Conservation (phyloP, 2,797 vertebrate genomes). For the Crax fasciolata region DNA sequence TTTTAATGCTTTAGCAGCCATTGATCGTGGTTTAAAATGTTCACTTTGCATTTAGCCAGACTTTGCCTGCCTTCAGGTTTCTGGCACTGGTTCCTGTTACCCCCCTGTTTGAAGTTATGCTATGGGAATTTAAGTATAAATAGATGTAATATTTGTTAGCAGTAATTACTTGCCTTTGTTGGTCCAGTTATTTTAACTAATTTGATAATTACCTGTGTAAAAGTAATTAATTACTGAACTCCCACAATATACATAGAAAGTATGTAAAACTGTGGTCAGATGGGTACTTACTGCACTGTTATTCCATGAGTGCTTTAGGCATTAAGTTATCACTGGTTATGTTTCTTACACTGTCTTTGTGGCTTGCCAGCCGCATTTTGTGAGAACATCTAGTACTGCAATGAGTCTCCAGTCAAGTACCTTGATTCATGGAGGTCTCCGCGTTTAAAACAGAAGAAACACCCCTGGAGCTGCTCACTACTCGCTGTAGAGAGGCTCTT, state of each 20-base stretch:
- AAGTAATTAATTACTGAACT: not conserved
- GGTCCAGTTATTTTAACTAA: conserved; percentile 24
- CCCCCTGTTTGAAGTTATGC: not conserved
- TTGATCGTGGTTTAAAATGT: not conserved
- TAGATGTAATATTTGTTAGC: conserved; percentile 12
- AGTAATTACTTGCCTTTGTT: conserved; percentile 34
- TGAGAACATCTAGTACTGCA: not conserved
- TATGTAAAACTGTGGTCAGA: not conserved
- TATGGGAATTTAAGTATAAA: conserved; percentile 5
- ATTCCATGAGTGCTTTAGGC: not conserved
- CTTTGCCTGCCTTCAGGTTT: not conserved
- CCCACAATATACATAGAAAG: not conserved
- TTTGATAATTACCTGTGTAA: conserved; percentile 11
- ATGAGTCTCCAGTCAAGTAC: not conserved
- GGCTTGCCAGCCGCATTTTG: not conserved
- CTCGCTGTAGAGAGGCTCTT: not conserved
- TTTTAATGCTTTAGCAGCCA: not conserved
- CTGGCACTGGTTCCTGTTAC: not conserved
- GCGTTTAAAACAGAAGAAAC: not conserved
- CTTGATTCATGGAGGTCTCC: not conserved
- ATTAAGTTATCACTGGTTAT: not conserved
- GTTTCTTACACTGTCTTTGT: not conserved
- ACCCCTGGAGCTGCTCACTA: not conserved
- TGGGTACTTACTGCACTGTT: not conserved
- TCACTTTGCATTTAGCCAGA: not conserved